These are phyloP conservation scores for Diarsia dahlii DNA, from an alignment of 2,888 invertebrate genomes.

Conservation along the genomic window DNA sequence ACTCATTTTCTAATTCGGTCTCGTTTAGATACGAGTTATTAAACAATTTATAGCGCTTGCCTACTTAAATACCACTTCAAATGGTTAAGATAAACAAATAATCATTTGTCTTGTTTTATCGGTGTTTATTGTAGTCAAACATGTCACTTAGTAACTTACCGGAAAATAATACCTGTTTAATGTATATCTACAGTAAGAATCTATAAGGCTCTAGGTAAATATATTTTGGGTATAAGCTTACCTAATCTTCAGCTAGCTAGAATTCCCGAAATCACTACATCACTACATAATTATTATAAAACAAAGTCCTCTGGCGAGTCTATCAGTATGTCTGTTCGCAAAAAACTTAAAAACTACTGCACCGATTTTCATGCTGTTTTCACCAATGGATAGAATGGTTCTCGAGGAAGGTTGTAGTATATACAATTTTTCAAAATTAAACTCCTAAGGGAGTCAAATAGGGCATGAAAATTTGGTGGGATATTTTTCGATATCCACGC, in stretches of 20 bases:
- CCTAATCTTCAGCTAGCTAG: background rate
- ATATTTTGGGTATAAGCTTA: background rate
- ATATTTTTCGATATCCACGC: too few species aligned
- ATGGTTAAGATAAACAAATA: constrained; percentile 41
- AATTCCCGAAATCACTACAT: background rate
- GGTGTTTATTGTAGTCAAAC: background rate
- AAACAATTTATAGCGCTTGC: constrained; percentile 40
- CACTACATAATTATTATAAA: too few species aligned
- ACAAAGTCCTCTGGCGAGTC: too few species aligned
- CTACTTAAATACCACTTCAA: constrained; percentile 38
- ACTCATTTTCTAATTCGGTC: constrained; percentile 53
- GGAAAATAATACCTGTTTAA: background rate
- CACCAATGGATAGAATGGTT: too few species aligned
- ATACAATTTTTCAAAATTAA: too few species aligned
- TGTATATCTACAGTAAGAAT: background rate
- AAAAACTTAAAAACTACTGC: too few species aligned
- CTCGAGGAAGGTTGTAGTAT: too few species aligned
- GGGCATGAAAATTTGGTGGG: too few species aligned
- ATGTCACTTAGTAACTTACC: background rate
- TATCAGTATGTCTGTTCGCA: too few species aligned
- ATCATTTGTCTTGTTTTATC: constrained; percentile 13
- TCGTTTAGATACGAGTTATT: constrained; percentile 49
- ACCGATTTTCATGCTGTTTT: too few species aligned
- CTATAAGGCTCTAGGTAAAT: background rate
- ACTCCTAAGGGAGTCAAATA: too few species aligned